phyloP scores from a whole-genome alignment of 64 coral and sea anemone genomes.

The Hydrozoanthus tunicans region DNA sequence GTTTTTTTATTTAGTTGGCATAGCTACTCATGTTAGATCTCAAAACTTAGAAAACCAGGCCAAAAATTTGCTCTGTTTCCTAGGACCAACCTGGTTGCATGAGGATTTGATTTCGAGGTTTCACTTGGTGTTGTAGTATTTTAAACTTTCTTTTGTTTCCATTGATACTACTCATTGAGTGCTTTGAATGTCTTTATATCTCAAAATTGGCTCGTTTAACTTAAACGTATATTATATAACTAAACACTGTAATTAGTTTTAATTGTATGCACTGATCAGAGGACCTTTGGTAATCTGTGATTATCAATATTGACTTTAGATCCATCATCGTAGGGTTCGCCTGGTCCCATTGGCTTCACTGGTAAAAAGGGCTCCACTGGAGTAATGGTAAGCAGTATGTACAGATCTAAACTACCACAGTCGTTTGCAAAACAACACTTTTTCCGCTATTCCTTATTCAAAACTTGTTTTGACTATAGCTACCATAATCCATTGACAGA shows the following conservation, averaged over 20 bases:
- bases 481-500: not conserved
- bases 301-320: constrained; percentile 97
- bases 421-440: not conserved
- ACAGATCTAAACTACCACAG: not conserved
- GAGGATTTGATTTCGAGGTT: no score
- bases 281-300: constrained; percentile 82
- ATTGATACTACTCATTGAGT: no score
- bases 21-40: no score
- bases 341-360: constrained; percentile 70
- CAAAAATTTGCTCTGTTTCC: no score
- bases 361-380: constrained; percentile 69
- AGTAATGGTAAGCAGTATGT: constrained; percentile 57
- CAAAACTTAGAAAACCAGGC: no score
- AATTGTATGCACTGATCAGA: constrained; percentile 47
- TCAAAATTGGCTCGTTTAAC: not conserved
- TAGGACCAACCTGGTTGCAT: no score
- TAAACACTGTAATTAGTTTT: not conserved
- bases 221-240: not conserved
- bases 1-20: no score
- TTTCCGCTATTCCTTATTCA: not conserved
- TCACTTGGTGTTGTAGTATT: no score
- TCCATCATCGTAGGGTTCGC: constrained; percentile 95
- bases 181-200: no score
- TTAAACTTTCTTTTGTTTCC: no score
- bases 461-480: not conserved